These are phyloP conservation scores for Selene dorsalis DNA, from an alignment of 2,797 vertebrate species.

Conservation along the genomic window DNA sequence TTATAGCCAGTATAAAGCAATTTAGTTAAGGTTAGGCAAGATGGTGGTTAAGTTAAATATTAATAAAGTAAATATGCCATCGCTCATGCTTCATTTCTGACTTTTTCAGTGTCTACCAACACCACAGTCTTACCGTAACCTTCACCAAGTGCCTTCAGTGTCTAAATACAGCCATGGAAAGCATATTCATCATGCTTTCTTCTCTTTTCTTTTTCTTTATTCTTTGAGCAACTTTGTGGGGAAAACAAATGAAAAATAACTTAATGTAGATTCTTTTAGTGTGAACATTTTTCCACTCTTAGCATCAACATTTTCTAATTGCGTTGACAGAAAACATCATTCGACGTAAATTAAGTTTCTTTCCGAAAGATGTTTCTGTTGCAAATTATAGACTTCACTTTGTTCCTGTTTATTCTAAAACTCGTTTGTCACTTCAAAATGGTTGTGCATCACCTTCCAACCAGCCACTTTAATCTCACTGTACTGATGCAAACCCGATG, in stretches of 20 bases:
- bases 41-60: not conserved
- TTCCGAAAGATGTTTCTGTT: not conserved
- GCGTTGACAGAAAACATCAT: not conserved
- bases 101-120: not conserved
- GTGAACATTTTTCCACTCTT: not conserved
- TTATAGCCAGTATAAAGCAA: not conserved
- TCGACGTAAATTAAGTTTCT: not conserved
- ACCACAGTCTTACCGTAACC: too few relatives aligned
- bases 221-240: not conserved
- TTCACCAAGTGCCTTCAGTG: not conserved
- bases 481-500: conserved; percentile 33
- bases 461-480: conserved; percentile 31
- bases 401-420: conserved; percentile 9
- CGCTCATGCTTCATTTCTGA: not conserved
- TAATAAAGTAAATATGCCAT: not conserved
- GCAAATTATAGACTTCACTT: not conserved
- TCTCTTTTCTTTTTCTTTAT: too few relatives aligned
- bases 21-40: not conserved
- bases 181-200: not conserved
- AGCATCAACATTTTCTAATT: not conserved
- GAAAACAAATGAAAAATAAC: not conserved
- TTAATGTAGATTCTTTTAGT: not conserved
- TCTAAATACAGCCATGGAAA: not conserved
- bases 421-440: not conserved
- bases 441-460: not conserved